A percentile compares a stretch with the other conserved stretches of the same genome.
Evolutionary conservation across 2,797 vertebrate species (phyloP).

Genomic region (Pseudochirops corinnae): DNA sequence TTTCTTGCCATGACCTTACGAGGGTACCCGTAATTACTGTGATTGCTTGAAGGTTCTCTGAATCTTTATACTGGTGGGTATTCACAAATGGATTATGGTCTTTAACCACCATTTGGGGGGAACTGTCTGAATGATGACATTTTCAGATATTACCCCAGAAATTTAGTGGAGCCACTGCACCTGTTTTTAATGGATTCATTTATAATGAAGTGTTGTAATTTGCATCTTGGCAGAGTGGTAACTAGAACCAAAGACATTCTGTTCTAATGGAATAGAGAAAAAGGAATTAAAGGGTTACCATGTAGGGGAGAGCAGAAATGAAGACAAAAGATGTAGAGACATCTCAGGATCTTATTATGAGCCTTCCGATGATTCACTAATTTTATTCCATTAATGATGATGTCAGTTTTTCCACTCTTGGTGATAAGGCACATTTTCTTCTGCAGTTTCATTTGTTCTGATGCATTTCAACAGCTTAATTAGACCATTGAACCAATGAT

Average conservation of each 20-base stretch:
- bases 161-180: constrained; percentile 12
- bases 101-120: background rate
- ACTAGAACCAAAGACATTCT: constrained; percentile 40
- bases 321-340: background rate
- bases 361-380: background rate
- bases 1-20: background rate
- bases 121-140: background rate
- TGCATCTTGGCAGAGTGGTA: background rate
- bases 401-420: constrained; percentile 38
- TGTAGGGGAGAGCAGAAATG: background rate
- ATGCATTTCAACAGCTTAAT: background rate
- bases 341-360: background rate
- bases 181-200: constrained; percentile 39
- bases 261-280: constrained; percentile 9
- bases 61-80: background rate
- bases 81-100: background rate
- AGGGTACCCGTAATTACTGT: background rate
- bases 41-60: background rate
- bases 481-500: background rate
- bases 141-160: background rate
- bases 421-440: background rate
- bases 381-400: background rate
- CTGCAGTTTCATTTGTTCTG: too few relatives aligned
- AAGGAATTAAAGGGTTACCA: background rate
- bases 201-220: background rate